Percentiles rank a stretch among this genome's conserved stretches.
phyloP scores from a whole-genome alignment of 35 echinoderm and acorn worm genomes.

The Apostichopus californicus region DNA sequence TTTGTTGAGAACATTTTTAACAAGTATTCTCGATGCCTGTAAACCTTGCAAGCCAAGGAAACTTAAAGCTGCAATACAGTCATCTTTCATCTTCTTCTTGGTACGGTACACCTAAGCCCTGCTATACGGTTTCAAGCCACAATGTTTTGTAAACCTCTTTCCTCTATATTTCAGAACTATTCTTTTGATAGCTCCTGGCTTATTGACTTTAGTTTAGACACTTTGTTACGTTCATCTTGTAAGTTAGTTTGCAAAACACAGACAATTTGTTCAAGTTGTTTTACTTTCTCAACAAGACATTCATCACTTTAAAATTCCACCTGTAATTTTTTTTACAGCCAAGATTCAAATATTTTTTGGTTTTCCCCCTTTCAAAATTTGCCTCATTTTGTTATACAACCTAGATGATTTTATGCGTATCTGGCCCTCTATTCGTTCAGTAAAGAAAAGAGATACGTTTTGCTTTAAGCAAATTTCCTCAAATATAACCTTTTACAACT shows the following conservation, averaged over 20 bases:
- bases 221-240: constrained; percentile 19
- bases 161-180: constrained; percentile 48
- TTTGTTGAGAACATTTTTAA: constrained; percentile 40
- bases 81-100: constrained; percentile 44
- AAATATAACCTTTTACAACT: constrained; percentile 41
- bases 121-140: constrained; percentile 38
- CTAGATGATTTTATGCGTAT: too few species aligned
- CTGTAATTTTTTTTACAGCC: constrained; percentile 30
- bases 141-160: neutral
- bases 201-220: constrained; percentile 1
- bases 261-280: constrained; percentile 43
- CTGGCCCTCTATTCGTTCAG: constrained; percentile 38
- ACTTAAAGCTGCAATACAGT: constrained; percentile 39
- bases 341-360: constrained; percentile 41
- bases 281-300: constrained; percentile 30
- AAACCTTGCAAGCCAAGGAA: constrained; percentile 55
- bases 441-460: constrained; percentile 10
- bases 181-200: constrained; percentile 39
- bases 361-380: constrained; percentile 48
- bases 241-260: constrained; percentile 7
- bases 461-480: constrained; percentile 34
- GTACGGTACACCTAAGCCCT: constrained; percentile 17
- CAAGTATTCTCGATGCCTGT: neutral
- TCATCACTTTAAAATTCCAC: constrained; percentile 51
- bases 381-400: too few species aligned